Percentiles rank a stretch among this genome's conserved stretches.
Conservation (phyloP, 2,888 invertebrate genomes). For the Aphodius granarius region DNA sequence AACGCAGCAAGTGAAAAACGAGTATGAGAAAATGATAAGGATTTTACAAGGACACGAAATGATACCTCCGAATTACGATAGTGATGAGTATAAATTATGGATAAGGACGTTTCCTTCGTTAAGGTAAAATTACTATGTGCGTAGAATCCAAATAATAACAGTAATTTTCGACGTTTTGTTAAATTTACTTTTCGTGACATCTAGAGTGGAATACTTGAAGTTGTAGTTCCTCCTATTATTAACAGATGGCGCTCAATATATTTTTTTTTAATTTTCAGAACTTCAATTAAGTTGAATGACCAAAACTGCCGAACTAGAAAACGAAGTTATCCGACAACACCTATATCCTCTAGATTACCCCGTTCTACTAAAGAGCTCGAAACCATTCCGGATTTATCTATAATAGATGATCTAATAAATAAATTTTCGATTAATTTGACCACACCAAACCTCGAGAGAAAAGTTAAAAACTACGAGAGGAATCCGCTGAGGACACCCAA, state of each 20-base stretch:
- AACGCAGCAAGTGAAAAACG: conserved; percentile 56
- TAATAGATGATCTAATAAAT: background rate
- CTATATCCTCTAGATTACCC: conserved; percentile 2
- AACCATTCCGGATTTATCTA: background rate
- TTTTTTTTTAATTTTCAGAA: background rate
- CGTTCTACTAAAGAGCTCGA: background rate
- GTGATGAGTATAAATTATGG: conserved; percentile 64
- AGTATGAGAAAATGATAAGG: conserved; percentile 62
- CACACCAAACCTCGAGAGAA: background rate
- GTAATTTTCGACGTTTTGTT: background rate
- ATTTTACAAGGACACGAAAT: conserved; percentile 60
- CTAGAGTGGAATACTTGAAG: background rate
- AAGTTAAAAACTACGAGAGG: background rate
- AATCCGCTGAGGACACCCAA: background rate
- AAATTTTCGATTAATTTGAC: background rate
- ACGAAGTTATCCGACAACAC: conserved; percentile 1
- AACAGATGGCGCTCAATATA: background rate
- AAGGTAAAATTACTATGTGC: conserved; percentile 49
- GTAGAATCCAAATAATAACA: background rate
- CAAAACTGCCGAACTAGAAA: background rate
- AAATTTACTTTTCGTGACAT: background rate
- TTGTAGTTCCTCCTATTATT: background rate
- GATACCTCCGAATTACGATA: conserved; percentile 55
- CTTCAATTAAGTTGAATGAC: background rate
- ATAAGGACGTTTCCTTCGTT: conserved; percentile 61